Percentiles rank a stretch among this genome's conserved stretches.
These are phyloP conservation scores for Philereme transversata DNA, from an alignment of 2,888 invertebrate genomes.

Conservation along the genomic window DNA sequence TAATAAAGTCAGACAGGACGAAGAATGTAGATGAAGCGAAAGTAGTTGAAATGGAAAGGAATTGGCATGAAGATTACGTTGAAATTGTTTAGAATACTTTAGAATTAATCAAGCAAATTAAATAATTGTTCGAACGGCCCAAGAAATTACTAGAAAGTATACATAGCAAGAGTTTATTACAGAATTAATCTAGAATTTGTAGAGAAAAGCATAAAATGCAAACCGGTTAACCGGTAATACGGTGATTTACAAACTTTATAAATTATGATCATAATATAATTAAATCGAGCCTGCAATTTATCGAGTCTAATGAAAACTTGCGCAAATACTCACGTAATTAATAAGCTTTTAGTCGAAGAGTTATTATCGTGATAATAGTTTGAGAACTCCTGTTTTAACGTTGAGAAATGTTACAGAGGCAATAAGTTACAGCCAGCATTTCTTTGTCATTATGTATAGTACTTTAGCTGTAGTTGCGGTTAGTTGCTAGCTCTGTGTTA, in stretches of 20 bases:
- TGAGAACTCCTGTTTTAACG: slow-evolving; percentile 16
- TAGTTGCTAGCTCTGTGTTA: slow-evolving; percentile 45
- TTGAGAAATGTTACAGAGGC: slow-evolving; percentile 9
- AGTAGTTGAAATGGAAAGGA: slow-evolving; percentile 9
- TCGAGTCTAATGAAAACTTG: slow-evolving; percentile 35
- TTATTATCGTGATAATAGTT: slow-evolving; percentile 16
- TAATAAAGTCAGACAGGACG: background rate
- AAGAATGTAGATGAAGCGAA: slow-evolving; percentile 5
- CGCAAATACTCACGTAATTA: slow-evolving; percentile 33
- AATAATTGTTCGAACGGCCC: slow-evolving; percentile 20
- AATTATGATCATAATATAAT: slow-evolving; percentile 32
- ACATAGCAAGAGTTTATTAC: slow-evolving; percentile 17
- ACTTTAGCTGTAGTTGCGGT: slow-evolving; percentile 25
- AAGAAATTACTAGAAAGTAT: slow-evolving; percentile 30
- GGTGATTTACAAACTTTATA: slow-evolving; percentile 22
- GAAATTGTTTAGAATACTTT: slow-evolving; percentile 9
- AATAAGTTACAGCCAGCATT: background rate
- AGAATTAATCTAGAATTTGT: slow-evolving; percentile 25
- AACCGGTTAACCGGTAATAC: slow-evolving; percentile 14
- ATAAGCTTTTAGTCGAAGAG: slow-evolving; percentile 17
- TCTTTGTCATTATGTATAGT: slow-evolving; percentile 11
- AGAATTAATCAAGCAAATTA: slow-evolving; percentile 21
- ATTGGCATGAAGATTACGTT: slow-evolving; percentile 17
- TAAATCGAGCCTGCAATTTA: slow-evolving; percentile 33
- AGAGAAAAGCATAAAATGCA: slow-evolving; percentile 26